These are phyloP conservation scores for Endomychus coccineus DNA, from an alignment of 2,888 invertebrate genomes.

Conservation along the genomic window DNA sequence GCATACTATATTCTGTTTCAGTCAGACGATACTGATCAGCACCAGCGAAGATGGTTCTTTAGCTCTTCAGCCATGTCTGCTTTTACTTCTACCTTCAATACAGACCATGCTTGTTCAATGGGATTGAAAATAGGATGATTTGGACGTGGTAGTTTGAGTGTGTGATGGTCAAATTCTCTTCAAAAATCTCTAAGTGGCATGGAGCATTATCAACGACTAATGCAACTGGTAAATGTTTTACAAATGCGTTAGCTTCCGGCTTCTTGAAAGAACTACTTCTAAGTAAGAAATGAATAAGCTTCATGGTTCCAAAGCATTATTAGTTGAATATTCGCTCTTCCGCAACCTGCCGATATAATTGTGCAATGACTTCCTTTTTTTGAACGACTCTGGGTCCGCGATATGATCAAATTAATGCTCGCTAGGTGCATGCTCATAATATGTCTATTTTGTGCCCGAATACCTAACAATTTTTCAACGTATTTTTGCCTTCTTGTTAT, in stretches of 20 bases:
- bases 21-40: conserved; percentile 4
- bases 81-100: conserved; percentile 3
- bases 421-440: conserved; percentile 6
- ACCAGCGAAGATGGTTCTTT: conserved; percentile 4
- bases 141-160: too few species aligned
- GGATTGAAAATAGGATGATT: too few species aligned
- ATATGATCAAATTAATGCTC: conserved; percentile 11
- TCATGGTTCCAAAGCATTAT: conserved; percentile 3
- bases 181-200: not conserved
- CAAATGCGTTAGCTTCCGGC: conserved; percentile 3
- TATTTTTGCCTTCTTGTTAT: conserved; percentile 10
- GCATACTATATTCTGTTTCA: not conserved
- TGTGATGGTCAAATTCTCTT: too few species aligned
- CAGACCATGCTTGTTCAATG: conserved; percentile 4
- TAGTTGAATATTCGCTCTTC: conserved; percentile 10
- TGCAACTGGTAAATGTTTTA: conserved; percentile 3
- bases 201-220: too few species aligned
- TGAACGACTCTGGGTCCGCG: conserved; percentile 7
- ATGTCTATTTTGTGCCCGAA: conserved; percentile 1
- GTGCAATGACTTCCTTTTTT: too few species aligned
- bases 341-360: conserved; percentile 12
- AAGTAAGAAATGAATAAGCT: not conserved
- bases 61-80: not conserved
- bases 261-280: conserved; percentile 4
- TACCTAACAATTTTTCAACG: conserved; percentile 8